Evolutionary conservation across 2,113 vertebrate genomes (phyloP), one percentile per base, ranked within the genome.

Genomic region (Seriola dumerili): DNA sequence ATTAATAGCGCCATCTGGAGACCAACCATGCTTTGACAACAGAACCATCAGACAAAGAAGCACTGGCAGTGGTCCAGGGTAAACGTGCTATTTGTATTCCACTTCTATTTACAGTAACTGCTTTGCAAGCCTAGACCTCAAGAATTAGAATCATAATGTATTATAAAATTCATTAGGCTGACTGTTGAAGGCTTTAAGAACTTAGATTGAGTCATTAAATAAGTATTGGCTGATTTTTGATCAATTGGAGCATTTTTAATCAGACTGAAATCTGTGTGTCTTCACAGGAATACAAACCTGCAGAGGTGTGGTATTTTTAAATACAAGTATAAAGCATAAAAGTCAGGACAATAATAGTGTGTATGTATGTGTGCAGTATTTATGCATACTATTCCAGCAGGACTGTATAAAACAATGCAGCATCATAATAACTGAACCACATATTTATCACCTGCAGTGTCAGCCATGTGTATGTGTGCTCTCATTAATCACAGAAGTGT

Each of bases 391-490:
- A 67, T 76, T 73, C 89, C 89, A 46, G 65, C 52, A 86, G 91
- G 91, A 91, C 16, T 55, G 32, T 52, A 23, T 64, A 72, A 88
- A 91, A 92, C 91, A 92, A 92, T 91, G 76, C 72, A 82, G 78
- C 64, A 80, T 88, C 88, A 80, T 69, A 89, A 77, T 72, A 86
- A 81, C 9, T 29, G 82, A 89, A 70, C 66, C 80, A 71, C 46
- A 82, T 82, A 91, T 92, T 92, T 84, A 88, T 91, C 89, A 92
- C 36, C 62, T 80, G 77, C 67, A 46, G 44, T 85, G 59, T 88
- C 72, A 61, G 66, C 25, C 40, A 29, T 44, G 69, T 67, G 42
- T 36, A 40, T 42, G 74, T 25, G 67, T 34, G 38, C 29, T 55
- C 63, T 86, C 87, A 90, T 92, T 90, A 91, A 92, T 92, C 91